These are phyloP conservation scores for Platycnemis pennipes DNA, from an alignment of 2,888 invertebrate genomes.

Conservation along the genomic window DNA sequence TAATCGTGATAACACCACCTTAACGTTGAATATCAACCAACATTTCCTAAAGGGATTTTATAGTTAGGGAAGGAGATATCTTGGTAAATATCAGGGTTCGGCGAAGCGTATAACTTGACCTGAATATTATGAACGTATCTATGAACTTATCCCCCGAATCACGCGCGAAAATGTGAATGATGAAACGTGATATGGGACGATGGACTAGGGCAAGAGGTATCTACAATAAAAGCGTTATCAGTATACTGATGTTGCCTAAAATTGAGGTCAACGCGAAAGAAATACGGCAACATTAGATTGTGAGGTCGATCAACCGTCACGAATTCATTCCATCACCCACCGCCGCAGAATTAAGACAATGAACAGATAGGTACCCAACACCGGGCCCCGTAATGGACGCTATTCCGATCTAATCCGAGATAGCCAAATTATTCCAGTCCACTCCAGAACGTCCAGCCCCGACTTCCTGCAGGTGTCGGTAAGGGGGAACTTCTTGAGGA, in stretches of 20 bases:
- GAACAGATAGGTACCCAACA: not conserved
- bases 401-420: not conserved
- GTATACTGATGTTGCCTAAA: no score
- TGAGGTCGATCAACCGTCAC: not conserved
- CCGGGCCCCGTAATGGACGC: not conserved
- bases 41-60: no score
- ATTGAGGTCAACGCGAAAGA: not conserved
- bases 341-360: not conserved
- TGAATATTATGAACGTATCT: no score
- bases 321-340: not conserved
- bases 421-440: not conserved
- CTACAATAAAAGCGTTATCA: no score
- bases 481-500: not conserved
- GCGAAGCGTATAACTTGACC: no score
- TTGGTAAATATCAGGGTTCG: no score
- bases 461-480: slow-evolving; percentile 13
- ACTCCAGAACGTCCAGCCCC: not conserved
- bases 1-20: no score
- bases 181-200: not conserved
- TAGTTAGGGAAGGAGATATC: no score
- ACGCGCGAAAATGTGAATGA: no score
- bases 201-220: no score
- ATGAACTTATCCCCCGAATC: no score
- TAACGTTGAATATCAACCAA: no score
- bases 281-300: not conserved